Evolutionary conservation across 2,888 invertebrate genomes (phyloP), one percentile per base, ranked within the genome.

Genomic region (Nephrotoma guestfalica): DNA sequence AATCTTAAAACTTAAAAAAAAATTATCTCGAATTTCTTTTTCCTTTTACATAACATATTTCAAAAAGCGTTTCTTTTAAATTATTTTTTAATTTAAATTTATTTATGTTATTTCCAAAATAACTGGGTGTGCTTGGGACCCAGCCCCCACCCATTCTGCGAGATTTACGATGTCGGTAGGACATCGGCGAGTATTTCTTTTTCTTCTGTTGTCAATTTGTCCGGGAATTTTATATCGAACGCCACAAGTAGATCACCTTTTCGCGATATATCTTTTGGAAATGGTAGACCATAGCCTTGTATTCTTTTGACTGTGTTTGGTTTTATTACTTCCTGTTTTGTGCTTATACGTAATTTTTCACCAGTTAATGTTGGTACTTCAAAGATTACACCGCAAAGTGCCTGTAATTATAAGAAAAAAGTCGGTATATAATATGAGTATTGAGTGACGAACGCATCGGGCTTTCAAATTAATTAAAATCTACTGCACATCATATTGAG

Each of bases 151-250:
- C 30, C 30, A 3, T 30, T 71, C 4, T 6, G 30, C 71, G 71
- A 84, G 45, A 43, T 86, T 86, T 86, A 45, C 43, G 86, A 87
- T 86, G 90, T 90, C 84, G 96, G 96, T 92, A 97, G 93, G 89
- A 96, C 96, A 90, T 98, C 98, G 91, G 94, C 94, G 87, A 99
- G 93, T 91, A 98, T 96, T 92, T 98, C 97, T 93, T 96, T 98
- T 87, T 95, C 95, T 90, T 95, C 95, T 90, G 95, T 94, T 89
- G 96, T 93, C 89, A 98, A 92, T 88, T 94, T 93, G 87, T 97
- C 97, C 0, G 99, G 99, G 92, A 99, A 99, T 91, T 96, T 96
- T 90, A 99, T 97, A 92, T 98, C 98, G 91, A 99, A 99, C 88
- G 96, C 96, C 57, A 99, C 96, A 87, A 99, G 93, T 15, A 99